These are phyloP conservation scores for Platysternon megacephalum DNA, from an alignment of 2,113 vertebrate genomes.

Conservation along the genomic window DNA sequence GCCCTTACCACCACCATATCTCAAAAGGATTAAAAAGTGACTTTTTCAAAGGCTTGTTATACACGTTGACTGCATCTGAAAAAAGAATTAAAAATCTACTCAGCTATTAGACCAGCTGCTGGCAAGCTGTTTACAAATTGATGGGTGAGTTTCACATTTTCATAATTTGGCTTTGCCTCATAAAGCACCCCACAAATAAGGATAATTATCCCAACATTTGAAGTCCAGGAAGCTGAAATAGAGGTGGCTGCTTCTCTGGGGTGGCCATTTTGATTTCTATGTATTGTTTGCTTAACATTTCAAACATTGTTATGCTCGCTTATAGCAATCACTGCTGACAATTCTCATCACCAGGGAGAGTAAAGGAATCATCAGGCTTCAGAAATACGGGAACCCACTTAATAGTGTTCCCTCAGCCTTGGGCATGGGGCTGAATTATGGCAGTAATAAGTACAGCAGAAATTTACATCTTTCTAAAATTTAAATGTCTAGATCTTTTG, in stretches of 20 bases:
- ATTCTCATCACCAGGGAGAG: neutral
- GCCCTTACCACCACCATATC: fast-evolving
- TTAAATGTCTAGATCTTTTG: neutral
- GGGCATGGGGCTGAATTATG: neutral
- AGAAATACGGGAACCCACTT: neutral
- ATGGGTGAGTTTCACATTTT: neutral
- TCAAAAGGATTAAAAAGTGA: neutral
- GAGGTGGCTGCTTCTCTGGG: neutral
- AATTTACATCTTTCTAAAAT: too few species aligned
- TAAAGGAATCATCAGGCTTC: neutral
- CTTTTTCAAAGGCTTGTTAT: neutral
- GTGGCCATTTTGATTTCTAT: neutral
- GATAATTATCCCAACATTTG: neutral
- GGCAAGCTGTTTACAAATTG: neutral
- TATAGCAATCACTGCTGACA: neutral
- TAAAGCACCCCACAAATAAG: neutral
- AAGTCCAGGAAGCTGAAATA: neutral
- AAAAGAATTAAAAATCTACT: neutral
- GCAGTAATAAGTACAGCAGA: neutral
- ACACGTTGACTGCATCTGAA: neutral
- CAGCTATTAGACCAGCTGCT: neutral
- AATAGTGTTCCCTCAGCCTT: neutral
- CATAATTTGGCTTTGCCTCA: constrained; percentile 5
- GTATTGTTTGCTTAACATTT: neutral
- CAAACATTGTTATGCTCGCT: neutral